Conservation (phyloP, 53 echinoderm and acorn worm species). For the Actinopyga echinites region DNA sequence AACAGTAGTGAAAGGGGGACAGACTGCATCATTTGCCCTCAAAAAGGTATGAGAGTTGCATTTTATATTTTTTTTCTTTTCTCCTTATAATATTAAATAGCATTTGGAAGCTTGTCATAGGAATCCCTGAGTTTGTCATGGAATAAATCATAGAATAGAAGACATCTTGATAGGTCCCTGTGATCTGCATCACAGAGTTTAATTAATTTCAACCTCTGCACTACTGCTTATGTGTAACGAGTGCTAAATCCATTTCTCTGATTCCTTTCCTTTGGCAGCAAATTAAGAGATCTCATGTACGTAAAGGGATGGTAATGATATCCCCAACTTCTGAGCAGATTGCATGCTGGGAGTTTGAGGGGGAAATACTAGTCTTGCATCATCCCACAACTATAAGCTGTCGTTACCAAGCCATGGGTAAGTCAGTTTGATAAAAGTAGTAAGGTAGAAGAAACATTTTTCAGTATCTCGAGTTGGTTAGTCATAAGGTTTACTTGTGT, state of each 20-base stretch:
- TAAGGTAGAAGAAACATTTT: too few species aligned
- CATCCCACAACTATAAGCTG: conserved; percentile 97
- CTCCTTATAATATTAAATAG: too few species aligned
- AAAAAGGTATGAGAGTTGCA: conserved; percentile 81
- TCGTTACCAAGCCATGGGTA: conserved; percentile 98
- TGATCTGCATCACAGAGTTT: too few species aligned
- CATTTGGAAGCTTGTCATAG: too few species aligned
- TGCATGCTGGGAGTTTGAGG: conserved; percentile 99
- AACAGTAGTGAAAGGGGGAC: conserved; percentile 87
- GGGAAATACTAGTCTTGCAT: conserved; percentile 91
- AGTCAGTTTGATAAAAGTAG: not conserved
- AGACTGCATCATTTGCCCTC: conserved; percentile 94
- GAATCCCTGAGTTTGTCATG: too few species aligned
- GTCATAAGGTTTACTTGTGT: too few species aligned
- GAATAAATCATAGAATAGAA: too few species aligned
- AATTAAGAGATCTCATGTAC: conserved; percentile 95
- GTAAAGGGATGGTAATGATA: conserved; percentile 99
- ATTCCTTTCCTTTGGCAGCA: conserved; percentile 57
- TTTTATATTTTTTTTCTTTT: too few species aligned
- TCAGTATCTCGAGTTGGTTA: too few species aligned
- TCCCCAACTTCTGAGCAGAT: conserved; percentile 69
- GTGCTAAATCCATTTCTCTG: not conserved
- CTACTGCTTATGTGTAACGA: not conserved
- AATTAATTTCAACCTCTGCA: too few species aligned
- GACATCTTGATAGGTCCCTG: too few species aligned